Evolutionary conservation across 1,140 invertebrate species (phyloP).

Genomic region (Psix sp.): DNA sequence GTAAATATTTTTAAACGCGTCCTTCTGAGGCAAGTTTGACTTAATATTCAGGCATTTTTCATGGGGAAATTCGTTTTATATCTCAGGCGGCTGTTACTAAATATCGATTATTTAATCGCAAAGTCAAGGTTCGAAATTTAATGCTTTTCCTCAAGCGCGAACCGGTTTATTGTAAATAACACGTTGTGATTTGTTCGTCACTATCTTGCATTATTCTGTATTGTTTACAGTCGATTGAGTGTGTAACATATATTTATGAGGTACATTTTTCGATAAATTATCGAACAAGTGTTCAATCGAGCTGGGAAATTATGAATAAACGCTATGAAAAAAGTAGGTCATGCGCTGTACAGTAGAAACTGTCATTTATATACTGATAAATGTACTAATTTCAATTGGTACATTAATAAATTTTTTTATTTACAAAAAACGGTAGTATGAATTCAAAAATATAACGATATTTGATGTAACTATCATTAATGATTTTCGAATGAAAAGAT

Average conservation of each 20-base stretch:
- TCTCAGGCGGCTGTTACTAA: too few relatives aligned
- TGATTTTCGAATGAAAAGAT: too few relatives aligned
- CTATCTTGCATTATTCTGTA: conserved; percentile 23
- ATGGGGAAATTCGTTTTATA: too few relatives aligned
- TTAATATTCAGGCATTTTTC: too few relatives aligned
- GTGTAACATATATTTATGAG: conserved; percentile 24
- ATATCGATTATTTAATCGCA: conserved; percentile 30
- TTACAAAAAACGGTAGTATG: too few relatives aligned
- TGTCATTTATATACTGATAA: too few relatives aligned
- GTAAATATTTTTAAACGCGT: too few relatives aligned
- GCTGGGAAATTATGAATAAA: conserved; percentile 15
- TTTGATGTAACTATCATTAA: too few relatives aligned
- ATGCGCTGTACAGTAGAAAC: neutral
- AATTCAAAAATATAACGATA: too few relatives aligned
- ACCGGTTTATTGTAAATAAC: conserved; percentile 10
- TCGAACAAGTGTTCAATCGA: conserved; percentile 21
- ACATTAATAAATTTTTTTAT: too few relatives aligned
- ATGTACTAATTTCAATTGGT: too few relatives aligned
- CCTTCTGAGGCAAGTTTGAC: too few relatives aligned
- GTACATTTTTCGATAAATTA: conserved; percentile 17
- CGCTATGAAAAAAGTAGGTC: neutral
- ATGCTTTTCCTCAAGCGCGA: conserved; percentile 19
- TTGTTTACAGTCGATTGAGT: conserved; percentile 24
- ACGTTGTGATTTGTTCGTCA: conserved; percentile 6
- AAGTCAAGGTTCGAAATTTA: conserved; percentile 42